Evolutionary conservation across 2,888 invertebrate genomes (phyloP), one percentile per base, ranked within the genome.

Genomic region (Phengaris arion): DNA sequence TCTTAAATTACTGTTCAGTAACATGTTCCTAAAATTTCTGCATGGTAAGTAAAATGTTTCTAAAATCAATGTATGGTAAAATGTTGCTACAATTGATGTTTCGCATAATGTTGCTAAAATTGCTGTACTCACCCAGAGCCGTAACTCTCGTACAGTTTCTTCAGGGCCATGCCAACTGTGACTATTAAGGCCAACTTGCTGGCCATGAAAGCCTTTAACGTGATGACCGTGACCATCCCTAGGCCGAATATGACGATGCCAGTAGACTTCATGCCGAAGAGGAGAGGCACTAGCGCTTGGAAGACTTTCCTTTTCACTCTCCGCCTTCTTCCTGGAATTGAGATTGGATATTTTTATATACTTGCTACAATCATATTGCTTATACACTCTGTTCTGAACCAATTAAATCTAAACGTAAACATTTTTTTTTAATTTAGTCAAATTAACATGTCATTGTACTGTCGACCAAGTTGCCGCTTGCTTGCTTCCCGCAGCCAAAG

Each of bases 171-270:
- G 79, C 95, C 92, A 0, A 93, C 89, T 0, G 96, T 95, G 12
- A 95, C 94, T n/a, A 96, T 80, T 12, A 96, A 87, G 0, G 96
- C 96, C 78, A 96, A 82, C 82, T 96, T 96, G 74, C 96, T 96
- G 70, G 96, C 94, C n/a, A 95, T 85, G 79, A 96, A 91, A 0
- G 96, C 95, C 84, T 96, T 96, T 9, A 96, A 81, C 0, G 96
- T 95, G 4, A 96, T 87, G 9, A 94, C 85, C 0, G 95, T 94
- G 51, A 96, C 95, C 1, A 95, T 90, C 57, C 95, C 94, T 77
- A 96, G 89, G 0, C 94, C 94, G 73, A 96, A 92, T 79, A 96
- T 91, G 70, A 95, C 94, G 80, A 95, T 93, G 10, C 95, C 95
- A 0, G 96, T 94, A 0, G 95, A 94, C 82, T 96, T 96, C 87